Conservation (phyloP, 2,113 vertebrate species). For the Gracilinanus agilis region DNA sequence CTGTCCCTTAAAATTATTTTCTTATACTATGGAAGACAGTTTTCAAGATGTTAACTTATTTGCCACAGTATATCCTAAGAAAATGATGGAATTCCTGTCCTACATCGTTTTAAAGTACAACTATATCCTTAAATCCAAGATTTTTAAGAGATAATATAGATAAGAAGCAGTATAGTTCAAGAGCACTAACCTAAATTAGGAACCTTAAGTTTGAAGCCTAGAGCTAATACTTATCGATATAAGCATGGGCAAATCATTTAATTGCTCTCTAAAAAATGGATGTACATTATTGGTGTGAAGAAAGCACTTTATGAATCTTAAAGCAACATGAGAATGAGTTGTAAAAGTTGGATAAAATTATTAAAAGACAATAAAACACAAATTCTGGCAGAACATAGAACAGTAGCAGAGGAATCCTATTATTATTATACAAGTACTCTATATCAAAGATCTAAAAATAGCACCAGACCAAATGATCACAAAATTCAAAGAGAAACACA, state of each 20-base stretch:
- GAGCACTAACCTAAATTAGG: not conserved
- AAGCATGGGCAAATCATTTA: not conserved
- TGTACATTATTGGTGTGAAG: not conserved
- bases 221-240: not conserved
- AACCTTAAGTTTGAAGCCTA: not conserved
- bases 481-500: not conserved
- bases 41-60: conserved; percentile 1
- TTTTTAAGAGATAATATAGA: not conserved
- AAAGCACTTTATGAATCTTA: not conserved
- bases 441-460: not conserved
- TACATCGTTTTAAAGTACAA: not conserved
- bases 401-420: not conserved
- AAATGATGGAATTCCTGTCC: not conserved
- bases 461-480: not conserved
- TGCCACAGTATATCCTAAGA: not conserved
- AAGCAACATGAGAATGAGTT: not conserved
- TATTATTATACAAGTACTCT: not conserved
- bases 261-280: not conserved
- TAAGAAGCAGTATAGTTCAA: not conserved
- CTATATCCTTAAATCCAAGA: not conserved
- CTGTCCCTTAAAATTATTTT: not conserved
- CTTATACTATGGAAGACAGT: not conserved
- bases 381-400: not conserved
- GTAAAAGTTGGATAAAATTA: not conserved
- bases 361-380: not conserved